Conservation (phyloP, 1,140 invertebrate species). For the Rhopalosiphum padi region DNA sequence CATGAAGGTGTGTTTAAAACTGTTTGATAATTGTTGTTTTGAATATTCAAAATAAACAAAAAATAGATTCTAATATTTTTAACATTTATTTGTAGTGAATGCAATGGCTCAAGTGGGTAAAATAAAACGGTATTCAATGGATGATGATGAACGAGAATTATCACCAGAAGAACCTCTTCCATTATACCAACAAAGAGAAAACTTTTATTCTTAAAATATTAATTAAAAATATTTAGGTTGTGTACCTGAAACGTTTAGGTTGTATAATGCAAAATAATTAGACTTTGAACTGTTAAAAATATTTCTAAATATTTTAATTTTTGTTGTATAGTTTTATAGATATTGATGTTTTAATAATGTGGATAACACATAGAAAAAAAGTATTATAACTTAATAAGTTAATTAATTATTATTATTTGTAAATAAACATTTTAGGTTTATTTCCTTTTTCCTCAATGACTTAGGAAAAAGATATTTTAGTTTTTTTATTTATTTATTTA, state of each 20-base stretch:
- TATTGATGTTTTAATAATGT: conserved; percentile 49
- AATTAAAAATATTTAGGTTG: conserved; percentile 40
- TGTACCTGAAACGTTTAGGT: conserved; percentile 47
- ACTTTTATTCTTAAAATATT: conserved; percentile 75
- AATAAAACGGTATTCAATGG: conserved; percentile 64
- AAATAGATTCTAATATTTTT: conserved; percentile 39
- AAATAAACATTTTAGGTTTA: conserved; percentile 46
- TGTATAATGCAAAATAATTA: conserved; percentile 49
- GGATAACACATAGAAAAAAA: conserved; percentile 14
- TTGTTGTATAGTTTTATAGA: conserved; percentile 57
- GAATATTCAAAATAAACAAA: neutral
- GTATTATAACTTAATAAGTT: conserved; percentile 25
- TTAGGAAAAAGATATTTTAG: conserved; percentile 6
- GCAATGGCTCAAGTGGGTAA: conserved; percentile 70
- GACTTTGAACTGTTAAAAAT: conserved; percentile 50
- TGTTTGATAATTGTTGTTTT: conserved; percentile 23
- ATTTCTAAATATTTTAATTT: conserved; percentile 50
- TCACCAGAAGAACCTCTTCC: conserved; percentile 75
- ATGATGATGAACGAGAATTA: conserved; percentile 71
- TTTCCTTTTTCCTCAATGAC: neutral
- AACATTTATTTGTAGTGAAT: conserved; percentile 69
- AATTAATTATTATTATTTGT: conserved; percentile 45
- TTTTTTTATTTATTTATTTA: conserved; percentile 38
- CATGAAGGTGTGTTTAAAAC: conserved; percentile 52
- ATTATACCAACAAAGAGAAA: conserved; percentile 83